Evolutionary conservation across 1,140 invertebrate species (phyloP).

Genomic region (Tribolium madens): DNA sequence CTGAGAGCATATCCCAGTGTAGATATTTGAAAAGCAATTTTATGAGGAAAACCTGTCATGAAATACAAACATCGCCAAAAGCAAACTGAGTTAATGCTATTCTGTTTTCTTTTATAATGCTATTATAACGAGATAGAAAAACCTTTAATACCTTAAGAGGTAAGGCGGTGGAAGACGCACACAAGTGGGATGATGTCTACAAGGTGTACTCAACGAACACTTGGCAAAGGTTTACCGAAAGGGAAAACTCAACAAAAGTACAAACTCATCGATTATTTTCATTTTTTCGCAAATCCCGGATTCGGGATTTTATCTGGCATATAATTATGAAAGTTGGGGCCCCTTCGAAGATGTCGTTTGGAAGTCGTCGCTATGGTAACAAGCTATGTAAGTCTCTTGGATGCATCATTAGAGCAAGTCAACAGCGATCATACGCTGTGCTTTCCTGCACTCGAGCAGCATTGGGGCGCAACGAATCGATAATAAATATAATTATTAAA

Average conservation of each 20-base stretch:
- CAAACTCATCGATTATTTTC: background rate
- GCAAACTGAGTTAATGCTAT: conserved; percentile 50
- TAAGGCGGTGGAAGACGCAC: conserved; percentile 18
- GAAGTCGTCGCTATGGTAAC: background rate
- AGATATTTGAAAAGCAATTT: conserved; percentile 22
- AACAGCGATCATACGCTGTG: conserved; percentile 8
- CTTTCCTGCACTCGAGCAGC: conserved; percentile 18
- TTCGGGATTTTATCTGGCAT: background rate
- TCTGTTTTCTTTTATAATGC: conserved; percentile 51
- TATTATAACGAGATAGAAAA: conserved; percentile 51
- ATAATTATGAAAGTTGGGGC: background rate
- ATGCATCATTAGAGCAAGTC: conserved; percentile 38
- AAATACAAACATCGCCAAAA: conserved; percentile 44
- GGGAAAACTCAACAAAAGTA: conserved; percentile 1
- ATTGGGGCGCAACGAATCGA: conserved; percentile 2
- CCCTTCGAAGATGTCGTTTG: conserved; percentile 1
- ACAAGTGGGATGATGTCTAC: conserved; percentile 25
- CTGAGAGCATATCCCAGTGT: background rate
- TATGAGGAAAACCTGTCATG: conserved; percentile 29
- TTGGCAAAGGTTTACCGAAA: background rate
- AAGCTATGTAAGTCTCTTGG: conserved; percentile 19
- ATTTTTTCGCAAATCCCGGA: background rate
- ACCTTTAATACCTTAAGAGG: conserved; percentile 49
- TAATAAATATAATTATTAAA: conserved; percentile 31
- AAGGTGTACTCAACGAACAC: conserved; percentile 23